Base-by-base conservation (phyloP, 2,113 vertebrate genomes). In the Psophia crepitans region DNA sequence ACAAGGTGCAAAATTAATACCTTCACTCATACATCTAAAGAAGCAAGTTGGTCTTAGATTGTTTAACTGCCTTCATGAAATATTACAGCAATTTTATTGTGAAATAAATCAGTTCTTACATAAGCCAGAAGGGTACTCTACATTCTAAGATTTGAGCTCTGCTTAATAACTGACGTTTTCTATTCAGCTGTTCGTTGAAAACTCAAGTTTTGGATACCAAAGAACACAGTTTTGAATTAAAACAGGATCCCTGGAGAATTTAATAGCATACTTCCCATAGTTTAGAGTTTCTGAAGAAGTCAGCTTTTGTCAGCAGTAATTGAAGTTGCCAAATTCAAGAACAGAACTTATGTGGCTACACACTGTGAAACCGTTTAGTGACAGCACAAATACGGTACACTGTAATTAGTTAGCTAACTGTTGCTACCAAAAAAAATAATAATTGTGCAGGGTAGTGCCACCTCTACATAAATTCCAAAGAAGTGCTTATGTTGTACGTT, bases 261-360 rank as follows among this genome's bases (percentile, higher is more conserved):
- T 92, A 96, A 96, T 89, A 93, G 83, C 66, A 83, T 81, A 94
- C 54, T 79, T 94, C n/a, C 75, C 53, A 91, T 94, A 94, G 51
- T 90, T 95, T 80, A 74, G 44, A 95, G 35, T 95, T 95, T 37
- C 77, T 87, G 92, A 96, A 81, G 80, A 60, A 97, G 84, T 87
- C 90, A 70, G 93, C 28, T 96, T 97, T 97, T 96, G 97, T 84
- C 90, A 96, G 87, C 49, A 87, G 64, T 93, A 97, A 97, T 21
- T 93, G 81, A 97, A 97, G 70, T 87, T 83, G 89, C 89, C 33
- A 97, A 97, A 96, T 84, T 95, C 65, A 96, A 97, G 95, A 97
- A 91, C 66, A 86, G 66, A 95, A 97, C 76, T 96, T 94, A 96
- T 93, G 95, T 87, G 92, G 37, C 32, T 73, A 32, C 96, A 95